Evolutionary conservation across 2,797 vertebrate species (phyloP).

Genomic region (Eulemur coronatus): DNA sequence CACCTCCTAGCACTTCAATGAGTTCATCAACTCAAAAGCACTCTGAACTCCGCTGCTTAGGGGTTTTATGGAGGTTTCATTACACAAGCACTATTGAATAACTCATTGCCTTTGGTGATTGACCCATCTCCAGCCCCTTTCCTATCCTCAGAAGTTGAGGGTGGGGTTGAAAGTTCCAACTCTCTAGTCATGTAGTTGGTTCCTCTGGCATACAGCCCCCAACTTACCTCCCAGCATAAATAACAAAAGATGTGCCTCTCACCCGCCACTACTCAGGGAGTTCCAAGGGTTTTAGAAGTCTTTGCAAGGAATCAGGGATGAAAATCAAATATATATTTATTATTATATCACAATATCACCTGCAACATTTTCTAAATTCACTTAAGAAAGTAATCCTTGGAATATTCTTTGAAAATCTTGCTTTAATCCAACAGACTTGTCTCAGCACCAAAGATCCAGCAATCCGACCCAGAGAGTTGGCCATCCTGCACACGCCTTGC

Average conservation of each 20-base stretch:
- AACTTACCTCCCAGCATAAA: background rate
- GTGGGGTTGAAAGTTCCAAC: background rate
- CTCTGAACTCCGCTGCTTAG: background rate
- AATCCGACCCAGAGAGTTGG: background rate
- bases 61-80: background rate
- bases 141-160: background rate
- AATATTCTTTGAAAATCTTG: background rate
- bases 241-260: background rate
- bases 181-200: background rate
- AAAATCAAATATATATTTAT: background rate
- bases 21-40: background rate
- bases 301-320: background rate
- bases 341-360: background rate
- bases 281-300: background rate
- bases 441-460: background rate
- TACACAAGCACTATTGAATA: background rate
- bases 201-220: background rate
- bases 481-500: rapidly evolving
- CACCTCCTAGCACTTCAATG: background rate
- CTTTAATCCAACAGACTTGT: background rate
- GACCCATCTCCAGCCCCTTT: background rate
- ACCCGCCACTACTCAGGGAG: rapidly evolving
- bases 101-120: background rate
- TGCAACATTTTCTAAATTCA: background rate
- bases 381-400: background rate